Evolutionary conservation across 1,140 invertebrate genomes (phyloP).

Genomic region (Ceratosolen solmsi): DNA sequence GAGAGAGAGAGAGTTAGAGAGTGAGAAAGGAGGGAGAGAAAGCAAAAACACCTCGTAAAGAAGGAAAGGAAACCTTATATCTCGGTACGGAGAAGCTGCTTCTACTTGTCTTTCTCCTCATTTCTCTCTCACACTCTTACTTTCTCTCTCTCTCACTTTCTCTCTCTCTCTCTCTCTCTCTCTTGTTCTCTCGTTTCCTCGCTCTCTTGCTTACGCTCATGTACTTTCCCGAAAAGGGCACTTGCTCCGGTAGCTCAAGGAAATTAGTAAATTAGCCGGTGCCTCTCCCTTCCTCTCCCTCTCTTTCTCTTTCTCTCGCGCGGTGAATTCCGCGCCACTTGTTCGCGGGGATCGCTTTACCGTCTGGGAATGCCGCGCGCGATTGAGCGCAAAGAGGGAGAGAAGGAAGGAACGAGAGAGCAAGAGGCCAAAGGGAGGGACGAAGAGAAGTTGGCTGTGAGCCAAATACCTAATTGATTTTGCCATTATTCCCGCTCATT

Average conservation of each 20-base stretch:
- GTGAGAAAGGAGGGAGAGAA: not conserved
- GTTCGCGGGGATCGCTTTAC: conserved; percentile 48
- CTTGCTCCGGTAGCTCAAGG: conserved; percentile 47
- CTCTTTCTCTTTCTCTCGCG: conserved; percentile 5
- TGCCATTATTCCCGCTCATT: conserved; percentile 54
- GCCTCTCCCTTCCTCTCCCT: not conserved
- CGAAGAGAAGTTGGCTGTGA: conserved; percentile 42
- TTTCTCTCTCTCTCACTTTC: not conserved
- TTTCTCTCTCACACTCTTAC: not conserved
- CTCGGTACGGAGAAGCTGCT: not conserved
- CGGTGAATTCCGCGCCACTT: conserved; percentile 53
- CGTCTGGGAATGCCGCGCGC: conserved; percentile 47
- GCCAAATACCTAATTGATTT: conserved; percentile 54
- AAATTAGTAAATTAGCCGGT: conserved; percentile 52
- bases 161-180: not conserved
- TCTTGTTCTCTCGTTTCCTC: not conserved
- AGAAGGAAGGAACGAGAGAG: not conserved
- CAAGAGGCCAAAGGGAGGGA: not conserved
- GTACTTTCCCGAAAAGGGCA: conserved; percentile 7
- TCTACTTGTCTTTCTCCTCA: not conserved
- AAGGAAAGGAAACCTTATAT: conserved; percentile 28
- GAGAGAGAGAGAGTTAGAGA: too few species aligned
- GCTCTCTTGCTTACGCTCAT: not conserved
- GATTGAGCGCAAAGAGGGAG: conserved; percentile 19
- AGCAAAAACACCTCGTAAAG: not conserved